Evolutionary conservation across 2,888 invertebrate species (phyloP), one percentile per base, ranked within the genome.

Genomic region (Lacanobia oleracea): DNA sequence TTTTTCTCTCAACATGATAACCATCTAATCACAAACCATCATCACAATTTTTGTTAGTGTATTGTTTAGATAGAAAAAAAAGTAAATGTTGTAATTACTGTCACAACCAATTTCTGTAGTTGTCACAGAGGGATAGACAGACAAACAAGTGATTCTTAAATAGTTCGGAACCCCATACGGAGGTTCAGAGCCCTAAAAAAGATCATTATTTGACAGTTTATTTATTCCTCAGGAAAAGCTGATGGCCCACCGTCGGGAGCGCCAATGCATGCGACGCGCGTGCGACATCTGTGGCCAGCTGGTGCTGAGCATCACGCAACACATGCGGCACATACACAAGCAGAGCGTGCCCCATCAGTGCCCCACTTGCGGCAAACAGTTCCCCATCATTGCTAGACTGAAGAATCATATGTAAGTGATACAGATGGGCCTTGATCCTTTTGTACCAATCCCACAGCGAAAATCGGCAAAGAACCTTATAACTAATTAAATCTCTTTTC

Each of bases 211-310:
- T 21, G 3, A 6, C 1, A 18, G 21, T 61, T 10, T 21, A 18
- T 45, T 48, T 40, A 51, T 12, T 40, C 10, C 37, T 37, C n/a
- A 51, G 95, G 94, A 94, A 51, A 87, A 90, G 77, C 75, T 96
- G 23, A 81, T 90, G 69, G 86, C 88, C 2, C 96, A 96, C 78
- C 92, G 95, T 5, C 93, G 94, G 37, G 95, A 95, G 82, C 91
- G 94, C 8, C 94, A 93, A 77, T 95, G 95, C 79, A 94, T 93
- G 94, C 90, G 94, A 43, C 93, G 94, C 4, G 95, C 95, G n/a
- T 96, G 95, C 75, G 95, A 96, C 68, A 84, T 96, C 8, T 96
- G 95, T 80, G 95, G 95, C 0, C 94, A 95, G 78, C 90, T 95
- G 0, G 95, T 95, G 57, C 86, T 94, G 57, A 94, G 93, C 82